Evolutionary conservation across 1,140 invertebrate species (phyloP).

Genomic region (Listronotus bonariensis): DNA sequence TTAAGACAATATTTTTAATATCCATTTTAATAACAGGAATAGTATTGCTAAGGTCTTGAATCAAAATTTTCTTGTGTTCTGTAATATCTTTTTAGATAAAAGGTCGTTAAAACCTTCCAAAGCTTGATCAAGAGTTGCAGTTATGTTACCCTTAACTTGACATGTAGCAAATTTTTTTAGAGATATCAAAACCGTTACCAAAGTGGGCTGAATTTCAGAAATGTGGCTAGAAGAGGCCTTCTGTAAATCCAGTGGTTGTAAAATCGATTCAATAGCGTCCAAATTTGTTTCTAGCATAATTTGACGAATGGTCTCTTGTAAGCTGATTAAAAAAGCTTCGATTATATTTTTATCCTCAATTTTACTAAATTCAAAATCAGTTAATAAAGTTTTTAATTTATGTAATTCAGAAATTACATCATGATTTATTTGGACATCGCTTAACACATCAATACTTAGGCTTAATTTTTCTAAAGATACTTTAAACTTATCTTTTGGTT

Average conservation of each 20-base stretch:
- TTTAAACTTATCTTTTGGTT: slow-evolving; percentile 1
- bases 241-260: neutral
- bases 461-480: neutral
- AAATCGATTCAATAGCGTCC: neutral
- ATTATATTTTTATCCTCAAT: slow-evolving; percentile 10
- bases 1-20: neutral
- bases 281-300: neutral
- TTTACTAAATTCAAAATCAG: neutral
- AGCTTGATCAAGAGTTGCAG: slow-evolving; percentile 1
- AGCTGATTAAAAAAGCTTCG: neutral
- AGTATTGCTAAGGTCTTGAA: slow-evolving; percentile 26
- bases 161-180: neutral
- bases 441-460: neutral
- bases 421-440: neutral
- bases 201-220: neutral
- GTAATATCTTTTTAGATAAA: slow-evolving; percentile 1
- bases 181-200: neutral
- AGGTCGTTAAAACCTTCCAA: slow-evolving; percentile 8
- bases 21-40: slow-evolving; percentile 27
- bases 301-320: neutral
- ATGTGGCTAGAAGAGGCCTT: neutral
- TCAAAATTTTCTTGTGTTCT: slow-evolving; percentile 24
- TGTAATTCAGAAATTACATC: neutral
- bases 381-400: slow-evolving; percentile 6
- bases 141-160: neutral